Evolutionary conservation across 2,797 vertebrate species (phyloP).

Genomic region (Avahi laniger): DNA sequence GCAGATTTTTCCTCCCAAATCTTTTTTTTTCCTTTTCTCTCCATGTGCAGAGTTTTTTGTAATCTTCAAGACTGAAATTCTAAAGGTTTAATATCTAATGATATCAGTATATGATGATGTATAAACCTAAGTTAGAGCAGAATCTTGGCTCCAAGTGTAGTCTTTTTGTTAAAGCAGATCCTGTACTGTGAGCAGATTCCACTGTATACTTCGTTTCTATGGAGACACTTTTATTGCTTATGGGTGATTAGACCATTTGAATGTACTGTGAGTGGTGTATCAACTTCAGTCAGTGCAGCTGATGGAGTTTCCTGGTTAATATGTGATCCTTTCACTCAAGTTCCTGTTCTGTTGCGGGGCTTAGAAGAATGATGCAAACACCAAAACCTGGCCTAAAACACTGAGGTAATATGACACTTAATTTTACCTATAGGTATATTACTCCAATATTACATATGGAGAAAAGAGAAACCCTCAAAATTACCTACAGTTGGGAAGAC

Average conservation of each 20-base stretch:
- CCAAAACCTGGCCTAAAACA: background rate
- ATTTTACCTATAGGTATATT: background rate
- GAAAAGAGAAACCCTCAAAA: background rate
- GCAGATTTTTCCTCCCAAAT: constrained; percentile 34
- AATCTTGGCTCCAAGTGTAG: constrained; percentile 33
- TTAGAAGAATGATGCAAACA: background rate
- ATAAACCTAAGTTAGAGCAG: constrained; percentile 37
- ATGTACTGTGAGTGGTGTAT: background rate
- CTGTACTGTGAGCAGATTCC: background rate
- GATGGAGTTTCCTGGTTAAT: constrained; percentile 42
- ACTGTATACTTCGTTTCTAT: constrained; percentile 69
- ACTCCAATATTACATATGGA: background rate
- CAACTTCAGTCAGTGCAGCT: background rate
- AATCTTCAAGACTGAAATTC: constrained; percentile 41
- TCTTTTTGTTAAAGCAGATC: constrained; percentile 42
- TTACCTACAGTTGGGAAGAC: background rate
- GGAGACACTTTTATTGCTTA: constrained; percentile 55
- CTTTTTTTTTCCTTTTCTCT: background rate
- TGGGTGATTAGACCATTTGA: background rate
- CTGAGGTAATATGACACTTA: background rate
- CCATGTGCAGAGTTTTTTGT: constrained; percentile 44
- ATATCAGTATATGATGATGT: background rate
- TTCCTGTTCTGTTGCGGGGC: background rate
- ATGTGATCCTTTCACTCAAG: background rate
- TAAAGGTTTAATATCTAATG: constrained; percentile 33